Percentiles rank a stretch among this genome's conserved stretches.
phyloP scores from a whole-genome alignment of 2,888 invertebrate genomes.

The Tortrix viridana region DNA sequence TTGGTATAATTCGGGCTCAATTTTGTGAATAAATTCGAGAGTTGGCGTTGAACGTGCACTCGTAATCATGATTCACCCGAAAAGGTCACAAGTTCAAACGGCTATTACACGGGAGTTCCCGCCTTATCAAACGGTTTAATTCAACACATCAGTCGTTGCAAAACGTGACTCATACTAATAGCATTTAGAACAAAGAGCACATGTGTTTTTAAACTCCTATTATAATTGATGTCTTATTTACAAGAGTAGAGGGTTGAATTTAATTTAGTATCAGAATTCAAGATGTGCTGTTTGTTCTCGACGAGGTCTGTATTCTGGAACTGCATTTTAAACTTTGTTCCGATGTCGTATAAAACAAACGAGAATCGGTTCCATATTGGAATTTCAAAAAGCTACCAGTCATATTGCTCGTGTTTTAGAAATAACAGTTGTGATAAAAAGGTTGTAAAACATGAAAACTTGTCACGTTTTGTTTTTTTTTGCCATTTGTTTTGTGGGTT shows the following conservation, averaged over 20 bases:
- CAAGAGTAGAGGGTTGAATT: too few relatives aligned
- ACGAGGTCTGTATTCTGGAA: background rate
- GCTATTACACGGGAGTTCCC: slow-evolving; percentile 22
- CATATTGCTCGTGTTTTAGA: slow-evolving; percentile 1
- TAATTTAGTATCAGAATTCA: too few relatives aligned
- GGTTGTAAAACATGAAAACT: slow-evolving; percentile 24
- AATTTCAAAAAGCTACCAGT: slow-evolving; percentile 7
- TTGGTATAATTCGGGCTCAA: too few relatives aligned
- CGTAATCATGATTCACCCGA: background rate
- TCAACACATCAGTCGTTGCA: slow-evolving; percentile 13
- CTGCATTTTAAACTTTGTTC: slow-evolving; percentile 1
- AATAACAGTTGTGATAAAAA: too few relatives aligned
- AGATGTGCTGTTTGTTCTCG: too few relatives aligned
- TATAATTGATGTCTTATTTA: too few relatives aligned
- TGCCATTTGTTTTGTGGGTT: slow-evolving; percentile 3
- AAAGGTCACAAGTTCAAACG: slow-evolving; percentile 19
- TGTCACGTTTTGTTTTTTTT: slow-evolving; percentile 12
- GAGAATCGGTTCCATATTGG: slow-evolving; percentile 17
- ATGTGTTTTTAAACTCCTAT: too few relatives aligned
- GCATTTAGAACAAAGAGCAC: too few relatives aligned
- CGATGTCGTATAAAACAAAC: slow-evolving; percentile 17
- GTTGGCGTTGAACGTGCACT: too few relatives aligned
- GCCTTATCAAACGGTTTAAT: background rate
- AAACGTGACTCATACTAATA: background rate
- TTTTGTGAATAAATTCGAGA: too few relatives aligned